Percentiles rank a stretch among this genome's conserved stretches.
Conservation (phyloP, 2,888 invertebrate genomes). For the Cerastis leucographa region DNA sequence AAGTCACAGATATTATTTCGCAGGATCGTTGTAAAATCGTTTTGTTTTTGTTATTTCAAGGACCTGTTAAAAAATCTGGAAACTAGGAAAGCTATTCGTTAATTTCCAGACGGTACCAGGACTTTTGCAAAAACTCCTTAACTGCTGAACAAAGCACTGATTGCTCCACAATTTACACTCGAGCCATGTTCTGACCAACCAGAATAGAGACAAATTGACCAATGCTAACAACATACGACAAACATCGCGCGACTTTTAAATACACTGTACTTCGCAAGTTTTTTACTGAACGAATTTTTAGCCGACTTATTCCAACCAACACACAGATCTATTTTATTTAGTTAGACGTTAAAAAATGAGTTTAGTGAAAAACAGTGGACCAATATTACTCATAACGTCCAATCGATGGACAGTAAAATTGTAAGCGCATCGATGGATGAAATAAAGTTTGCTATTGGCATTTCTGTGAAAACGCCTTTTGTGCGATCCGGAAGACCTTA, state of each 20-base stretch:
- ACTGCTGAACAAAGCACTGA: not conserved
- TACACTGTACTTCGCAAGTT: too few species aligned
- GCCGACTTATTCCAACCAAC: not conserved
- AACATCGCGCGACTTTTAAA: not conserved
- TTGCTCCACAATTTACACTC: not conserved
- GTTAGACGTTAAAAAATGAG: not conserved
- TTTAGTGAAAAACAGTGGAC: not conserved
- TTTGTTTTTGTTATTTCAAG: not conserved
- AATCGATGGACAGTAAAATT: not conserved
- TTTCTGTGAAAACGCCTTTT: constrained; percentile 7
- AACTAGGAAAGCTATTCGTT: not conserved
- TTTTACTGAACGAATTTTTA: not conserved
- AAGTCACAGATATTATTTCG: not conserved
- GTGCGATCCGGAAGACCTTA: not conserved
- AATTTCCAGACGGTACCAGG: not conserved
- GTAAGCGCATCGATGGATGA: not conserved
- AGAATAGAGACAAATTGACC: not conserved
- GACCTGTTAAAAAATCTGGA: not conserved
- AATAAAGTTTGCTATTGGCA: constrained; percentile 19
- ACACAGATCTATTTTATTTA: not conserved
- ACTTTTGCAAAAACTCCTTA: not conserved
- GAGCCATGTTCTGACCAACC: not conserved
- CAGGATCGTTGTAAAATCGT: not conserved
- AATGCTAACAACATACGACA: not conserved
- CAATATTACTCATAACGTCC: not conserved